Conservation (phyloP, 2,888 invertebrate genomes). For the Tryphoninae sp. region DNA sequence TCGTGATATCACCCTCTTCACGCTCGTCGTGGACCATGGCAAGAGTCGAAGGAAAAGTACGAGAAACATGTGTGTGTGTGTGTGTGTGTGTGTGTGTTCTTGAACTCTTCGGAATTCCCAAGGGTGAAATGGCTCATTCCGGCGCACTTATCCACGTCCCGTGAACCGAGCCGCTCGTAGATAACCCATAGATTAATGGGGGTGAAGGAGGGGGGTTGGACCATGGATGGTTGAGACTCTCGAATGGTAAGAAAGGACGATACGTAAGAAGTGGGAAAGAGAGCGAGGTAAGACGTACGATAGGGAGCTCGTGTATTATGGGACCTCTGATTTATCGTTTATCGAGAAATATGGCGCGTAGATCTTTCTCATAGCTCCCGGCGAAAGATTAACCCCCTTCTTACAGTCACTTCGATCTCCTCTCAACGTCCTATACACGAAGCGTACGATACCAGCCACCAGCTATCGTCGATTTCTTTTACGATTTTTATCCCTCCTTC, state of each 20-base stretch:
- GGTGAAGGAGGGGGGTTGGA: slow-evolving; percentile 36
- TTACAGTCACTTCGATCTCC: slow-evolving; percentile 40
- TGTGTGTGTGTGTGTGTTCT: slow-evolving; percentile 53
- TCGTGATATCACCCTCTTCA: slow-evolving; percentile 53
- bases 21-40: slow-evolving; percentile 10
- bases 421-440: slow-evolving; percentile 1
- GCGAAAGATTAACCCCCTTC: slow-evolving; percentile 77
- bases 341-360: slow-evolving; percentile 80
- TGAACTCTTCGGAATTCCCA: slow-evolving; percentile 77
- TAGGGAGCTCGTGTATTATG: slow-evolving; percentile 68
- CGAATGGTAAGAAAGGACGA: slow-evolving; percentile 70
- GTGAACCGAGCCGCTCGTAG: slow-evolving; percentile 76
- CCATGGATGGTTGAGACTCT: slow-evolving; percentile 67
- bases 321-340: slow-evolving; percentile 80
- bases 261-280: slow-evolving; percentile 41
- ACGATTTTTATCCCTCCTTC: slow-evolving; percentile 27
- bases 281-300: slow-evolving; percentile 62
- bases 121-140: slow-evolving; percentile 81
- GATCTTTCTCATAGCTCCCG: slow-evolving; percentile 69
- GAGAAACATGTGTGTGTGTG: slow-evolving; percentile 46
- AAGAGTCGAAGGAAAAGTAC: slow-evolving; percentile 54
- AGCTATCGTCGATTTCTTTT: slow-evolving; percentile 51
- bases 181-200: slow-evolving; percentile 82
- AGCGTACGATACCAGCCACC: slow-evolving; percentile 18
- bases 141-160: slow-evolving; percentile 79